Conservation (phyloP, 2,888 invertebrate species). For the Apodemia zela region DNA sequence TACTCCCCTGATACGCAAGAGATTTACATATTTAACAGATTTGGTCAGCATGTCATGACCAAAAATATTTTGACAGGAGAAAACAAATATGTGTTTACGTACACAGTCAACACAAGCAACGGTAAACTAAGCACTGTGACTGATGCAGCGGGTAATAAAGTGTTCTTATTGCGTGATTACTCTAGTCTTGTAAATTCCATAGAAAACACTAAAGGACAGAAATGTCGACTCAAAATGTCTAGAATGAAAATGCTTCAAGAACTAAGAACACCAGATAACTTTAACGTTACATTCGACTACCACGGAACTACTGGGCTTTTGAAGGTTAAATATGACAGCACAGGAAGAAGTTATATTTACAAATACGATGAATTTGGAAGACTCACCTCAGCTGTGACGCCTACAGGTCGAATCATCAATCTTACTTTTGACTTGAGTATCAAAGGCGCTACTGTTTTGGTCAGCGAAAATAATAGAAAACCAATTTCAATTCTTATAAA, state of each 20-base stretch:
- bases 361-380: conserved; percentile 97
- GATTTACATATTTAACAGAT: conserved; percentile 94
- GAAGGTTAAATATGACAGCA: conserved; percentile 93
- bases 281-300: conserved; percentile 96
- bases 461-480: conserved; percentile 90
- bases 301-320: conserved; percentile 93
- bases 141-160: conserved; percentile 95
- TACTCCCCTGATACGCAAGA: conserved; percentile 97
- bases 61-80: conserved; percentile 97
- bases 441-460: conserved; percentile 93
- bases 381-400: conserved; percentile 93
- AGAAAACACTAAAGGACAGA: conserved; percentile 95
- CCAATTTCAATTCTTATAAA: conserved; percentile 93
- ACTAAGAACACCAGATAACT: conserved; percentile 94
- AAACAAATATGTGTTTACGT: conserved; percentile 95
- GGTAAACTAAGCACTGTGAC: conserved; percentile 96
- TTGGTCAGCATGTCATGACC: conserved; percentile 96
- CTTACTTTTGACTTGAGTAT: conserved; percentile 93
- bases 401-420: conserved; percentile 95
- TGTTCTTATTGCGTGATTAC: conserved; percentile 90
- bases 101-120: conserved; percentile 97
- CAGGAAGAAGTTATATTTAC: conserved; percentile 94
- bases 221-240: conserved; percentile 94
- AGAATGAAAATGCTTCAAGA: conserved; percentile 95
- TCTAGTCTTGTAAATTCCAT: conserved; percentile 95